Evolutionary conservation across 2,113 vertebrate species (phyloP).

Genomic region (Xiphophorus maculatus): DNA sequence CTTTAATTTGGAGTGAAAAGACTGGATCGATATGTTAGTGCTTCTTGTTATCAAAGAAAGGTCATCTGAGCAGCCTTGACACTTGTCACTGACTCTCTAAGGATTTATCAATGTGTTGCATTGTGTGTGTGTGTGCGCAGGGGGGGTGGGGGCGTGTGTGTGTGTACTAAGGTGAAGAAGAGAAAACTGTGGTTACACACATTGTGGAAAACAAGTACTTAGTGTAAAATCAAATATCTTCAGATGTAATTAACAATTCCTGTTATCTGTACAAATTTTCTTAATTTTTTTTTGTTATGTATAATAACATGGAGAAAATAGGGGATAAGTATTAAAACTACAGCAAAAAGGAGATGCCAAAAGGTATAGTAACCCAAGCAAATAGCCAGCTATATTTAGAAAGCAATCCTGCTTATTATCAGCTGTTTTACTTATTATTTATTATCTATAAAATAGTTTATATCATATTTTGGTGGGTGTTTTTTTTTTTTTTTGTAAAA

Average conservation of each 20-base stretch:
- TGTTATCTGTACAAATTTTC: background rate
- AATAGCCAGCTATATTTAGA: background rate
- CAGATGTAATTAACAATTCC: background rate
- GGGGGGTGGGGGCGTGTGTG: background rate
- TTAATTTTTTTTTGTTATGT: background rate
- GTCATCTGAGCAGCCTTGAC: slow-evolving; percentile 58
- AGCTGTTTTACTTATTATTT: background rate
- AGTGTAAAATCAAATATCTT: background rate
- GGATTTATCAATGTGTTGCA: slow-evolving; percentile 41
- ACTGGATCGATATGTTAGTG: slow-evolving; percentile 61
- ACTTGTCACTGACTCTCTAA: slow-evolving; percentile 38
- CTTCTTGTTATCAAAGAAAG: slow-evolving; percentile 69
- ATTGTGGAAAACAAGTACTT: background rate
- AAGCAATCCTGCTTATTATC: background rate
- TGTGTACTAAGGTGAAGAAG: slow-evolving; percentile 4
- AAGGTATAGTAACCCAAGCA: background rate
- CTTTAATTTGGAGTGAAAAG: slow-evolving; percentile 67
- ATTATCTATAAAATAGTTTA: background rate
- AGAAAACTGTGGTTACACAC: background rate
- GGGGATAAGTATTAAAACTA: background rate
- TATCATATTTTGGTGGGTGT: too few relatives aligned
- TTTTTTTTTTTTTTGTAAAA: background rate
- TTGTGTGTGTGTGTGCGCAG: background rate
- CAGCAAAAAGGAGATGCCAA: background rate
- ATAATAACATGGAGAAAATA: background rate